Conservation (phyloP, 2,113 vertebrate species). For the Grallaria varia region DNA sequence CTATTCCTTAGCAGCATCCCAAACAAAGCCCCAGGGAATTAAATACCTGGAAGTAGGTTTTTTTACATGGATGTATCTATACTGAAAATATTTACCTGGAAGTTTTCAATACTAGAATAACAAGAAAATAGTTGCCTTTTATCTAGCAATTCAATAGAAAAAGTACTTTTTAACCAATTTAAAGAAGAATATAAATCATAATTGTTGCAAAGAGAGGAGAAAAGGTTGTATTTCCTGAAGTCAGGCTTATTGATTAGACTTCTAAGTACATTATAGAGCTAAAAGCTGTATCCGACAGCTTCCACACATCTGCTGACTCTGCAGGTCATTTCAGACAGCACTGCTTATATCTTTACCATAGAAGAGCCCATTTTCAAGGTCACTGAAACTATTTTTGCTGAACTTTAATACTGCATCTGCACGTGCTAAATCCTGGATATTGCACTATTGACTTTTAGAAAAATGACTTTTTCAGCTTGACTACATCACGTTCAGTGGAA, state of each 20-base stretch:
- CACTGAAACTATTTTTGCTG: constrained; percentile 51
- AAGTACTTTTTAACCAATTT: background rate
- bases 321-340: constrained; percentile 20
- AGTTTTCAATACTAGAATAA: background rate
- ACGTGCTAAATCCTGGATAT: constrained; percentile 51
- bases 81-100: background rate
- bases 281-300: constrained; percentile 53
- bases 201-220: background rate
- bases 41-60: background rate
- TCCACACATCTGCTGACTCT: constrained; percentile 47
- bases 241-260: constrained; percentile 69
- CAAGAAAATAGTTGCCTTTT: background rate
- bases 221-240: constrained; percentile 59
- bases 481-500: constrained; percentile 19
- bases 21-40: background rate
- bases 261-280: constrained; percentile 58
- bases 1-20: background rate
- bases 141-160: background rate
- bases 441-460: constrained; percentile 55
- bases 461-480: constrained; percentile 52
- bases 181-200: constrained; percentile 19
- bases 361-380: constrained; percentile 53
- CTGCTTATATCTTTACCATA: constrained; percentile 31
- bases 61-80: background rate
- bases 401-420: constrained; percentile 36